Conservation (phyloP, 2,888 invertebrate genomes). For the Polia nebulosa region DNA sequence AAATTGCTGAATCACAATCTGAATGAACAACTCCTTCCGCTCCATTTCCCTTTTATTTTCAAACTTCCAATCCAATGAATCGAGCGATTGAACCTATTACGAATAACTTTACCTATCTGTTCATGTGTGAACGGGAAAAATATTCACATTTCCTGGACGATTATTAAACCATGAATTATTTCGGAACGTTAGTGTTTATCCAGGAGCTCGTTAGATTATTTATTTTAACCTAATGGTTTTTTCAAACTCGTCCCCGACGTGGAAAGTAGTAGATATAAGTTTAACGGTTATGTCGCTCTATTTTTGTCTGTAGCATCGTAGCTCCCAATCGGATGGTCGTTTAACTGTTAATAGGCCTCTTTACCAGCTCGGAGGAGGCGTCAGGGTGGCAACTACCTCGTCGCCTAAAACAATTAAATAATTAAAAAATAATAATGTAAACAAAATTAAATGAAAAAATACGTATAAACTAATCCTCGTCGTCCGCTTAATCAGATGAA, state of each 20-base stretch:
- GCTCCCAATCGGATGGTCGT: background rate
- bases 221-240: background rate
- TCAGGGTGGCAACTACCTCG: too few relatives aligned
- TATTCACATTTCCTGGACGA: conserved; percentile 69
- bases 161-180: conserved; percentile 62
- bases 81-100: conserved; percentile 85
- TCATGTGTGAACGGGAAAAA: conserved; percentile 79
- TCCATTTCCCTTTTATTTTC: conserved; percentile 86
- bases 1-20: conserved; percentile 82
- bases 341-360: background rate
- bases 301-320: background rate
- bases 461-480: too few relatives aligned
- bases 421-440: too few relatives aligned
- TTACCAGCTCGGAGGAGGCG: too few relatives aligned
- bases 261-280: background rate
- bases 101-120: conserved; percentile 81
- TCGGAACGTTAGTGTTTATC: conserved; percentile 43
- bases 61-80: conserved; percentile 85
- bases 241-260: background rate
- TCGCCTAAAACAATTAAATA: too few relatives aligned
- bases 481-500: too few relatives aligned
- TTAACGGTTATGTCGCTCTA: background rate
- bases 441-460: too few relatives aligned
- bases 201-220: conserved; percentile 33
- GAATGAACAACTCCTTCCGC: conserved; percentile 85